Evolutionary conservation across 1,140 invertebrate genomes (phyloP).

Genomic region (Drosophila arizonae): DNA sequence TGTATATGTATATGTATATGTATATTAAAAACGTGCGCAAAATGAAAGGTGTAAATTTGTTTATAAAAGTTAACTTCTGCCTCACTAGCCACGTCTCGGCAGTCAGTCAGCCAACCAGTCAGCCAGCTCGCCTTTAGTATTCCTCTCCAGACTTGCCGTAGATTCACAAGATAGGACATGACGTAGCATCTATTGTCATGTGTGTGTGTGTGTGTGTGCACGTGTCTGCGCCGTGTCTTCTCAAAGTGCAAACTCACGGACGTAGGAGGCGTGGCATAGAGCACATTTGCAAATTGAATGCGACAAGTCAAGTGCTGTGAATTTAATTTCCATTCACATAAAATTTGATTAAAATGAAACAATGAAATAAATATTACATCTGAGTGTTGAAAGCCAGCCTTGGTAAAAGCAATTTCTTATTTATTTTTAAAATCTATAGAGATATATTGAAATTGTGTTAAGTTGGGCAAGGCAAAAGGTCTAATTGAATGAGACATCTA

Average conservation of each 20-base stretch:
- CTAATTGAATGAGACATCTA: background rate
- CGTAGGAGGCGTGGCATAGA: background rate
- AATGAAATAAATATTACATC: constrained; percentile 35
- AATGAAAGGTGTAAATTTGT: constrained; percentile 77
- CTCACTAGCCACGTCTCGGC: constrained; percentile 34
- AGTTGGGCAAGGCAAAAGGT: background rate
- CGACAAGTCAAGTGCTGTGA: constrained; percentile 76
- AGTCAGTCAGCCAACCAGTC: background rate
- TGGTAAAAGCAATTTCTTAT: constrained; percentile 32
- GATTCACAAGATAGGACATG: constrained; percentile 49
- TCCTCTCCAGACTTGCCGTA: constrained; percentile 2
- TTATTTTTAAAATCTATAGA: constrained; percentile 11
- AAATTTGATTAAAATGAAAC: constrained; percentile 61
- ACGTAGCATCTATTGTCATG: constrained; percentile 46
- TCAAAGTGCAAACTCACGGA: constrained; percentile 35
- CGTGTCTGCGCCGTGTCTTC: background rate
- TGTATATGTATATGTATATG: constrained; percentile 14
- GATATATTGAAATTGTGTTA: constrained; percentile 3
- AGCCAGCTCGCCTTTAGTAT: background rate
- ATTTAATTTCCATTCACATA: constrained; percentile 74
- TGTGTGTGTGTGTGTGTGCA: background rate
- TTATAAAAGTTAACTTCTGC: constrained; percentile 63
- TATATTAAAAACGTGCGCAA: constrained; percentile 61
- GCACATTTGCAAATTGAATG: constrained; percentile 71
- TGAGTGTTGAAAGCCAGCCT: constrained; percentile 24